Evolutionary conservation across 2,888 invertebrate species (phyloP).

Genomic region (Apodemia hepburni): DNA sequence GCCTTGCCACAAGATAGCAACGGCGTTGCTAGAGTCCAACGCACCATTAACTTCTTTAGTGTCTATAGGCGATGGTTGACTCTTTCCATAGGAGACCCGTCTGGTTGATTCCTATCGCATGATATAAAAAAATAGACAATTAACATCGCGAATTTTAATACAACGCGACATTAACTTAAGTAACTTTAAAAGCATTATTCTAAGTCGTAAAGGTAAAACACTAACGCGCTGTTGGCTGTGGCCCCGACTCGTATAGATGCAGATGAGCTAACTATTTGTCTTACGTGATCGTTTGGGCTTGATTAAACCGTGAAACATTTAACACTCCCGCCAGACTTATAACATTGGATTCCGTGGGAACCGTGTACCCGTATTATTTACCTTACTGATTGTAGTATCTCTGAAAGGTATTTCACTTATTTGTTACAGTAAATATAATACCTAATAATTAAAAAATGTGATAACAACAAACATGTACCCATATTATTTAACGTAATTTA

Average conservation of each 20-base stretch:
- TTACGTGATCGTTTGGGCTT: constrained; percentile 74
- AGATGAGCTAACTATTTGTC: constrained; percentile 79
- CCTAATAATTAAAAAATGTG: too few species aligned
- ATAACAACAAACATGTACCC: too few species aligned
- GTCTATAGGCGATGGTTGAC: too few species aligned
- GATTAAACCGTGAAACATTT: constrained; percentile 78
- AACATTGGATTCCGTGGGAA: constrained; percentile 32
- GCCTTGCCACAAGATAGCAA: too few species aligned
- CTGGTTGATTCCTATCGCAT: too few species aligned
- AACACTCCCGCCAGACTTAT: constrained; percentile 52
- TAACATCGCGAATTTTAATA: background rate
- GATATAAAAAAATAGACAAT: too few species aligned
- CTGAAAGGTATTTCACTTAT: too few species aligned
- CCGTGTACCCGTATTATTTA: constrained; percentile 10
- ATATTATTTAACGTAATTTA: too few species aligned
- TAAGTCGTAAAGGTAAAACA: constrained; percentile 35
- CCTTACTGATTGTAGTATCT: background rate
- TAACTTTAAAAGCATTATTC: constrained; percentile 25
- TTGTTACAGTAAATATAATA: too few species aligned
- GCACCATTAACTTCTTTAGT: too few species aligned
- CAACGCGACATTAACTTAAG: constrained; percentile 8
- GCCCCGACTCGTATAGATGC: constrained; percentile 75
- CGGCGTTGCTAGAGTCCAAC: too few species aligned
- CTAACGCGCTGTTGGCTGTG: constrained; percentile 52
- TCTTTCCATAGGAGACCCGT: too few species aligned